A percentile compares a stretch with the other conserved stretches of the same genome.
Evolutionary conservation across 2,888 invertebrate species (phyloP).

Genomic region (Mycogona germanica): DNA sequence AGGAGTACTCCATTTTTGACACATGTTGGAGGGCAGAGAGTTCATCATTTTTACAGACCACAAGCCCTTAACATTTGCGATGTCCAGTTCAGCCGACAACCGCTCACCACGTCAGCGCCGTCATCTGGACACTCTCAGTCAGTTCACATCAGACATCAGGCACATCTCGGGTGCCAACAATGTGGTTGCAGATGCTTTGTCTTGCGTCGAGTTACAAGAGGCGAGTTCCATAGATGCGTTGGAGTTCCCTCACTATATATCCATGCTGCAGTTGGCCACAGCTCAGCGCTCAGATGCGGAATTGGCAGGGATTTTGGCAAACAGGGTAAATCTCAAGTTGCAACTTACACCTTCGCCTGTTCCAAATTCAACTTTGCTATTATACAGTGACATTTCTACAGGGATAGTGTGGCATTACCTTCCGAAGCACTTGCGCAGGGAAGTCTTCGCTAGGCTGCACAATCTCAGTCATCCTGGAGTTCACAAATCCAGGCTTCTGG

Average conservation of each 20-base stretch:
- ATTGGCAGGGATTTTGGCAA: no score
- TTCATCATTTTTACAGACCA: no score
- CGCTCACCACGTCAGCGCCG: slow-evolving; percentile 30
- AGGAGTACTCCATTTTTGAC: no score
- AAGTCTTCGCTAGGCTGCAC: background rate
- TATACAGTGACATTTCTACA: slow-evolving; percentile 6
- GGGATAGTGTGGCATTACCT: background rate
- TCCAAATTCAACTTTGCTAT: background rate
- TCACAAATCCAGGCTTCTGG: background rate
- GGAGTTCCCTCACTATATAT: no score
- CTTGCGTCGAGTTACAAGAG: background rate
- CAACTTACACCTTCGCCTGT: no score
- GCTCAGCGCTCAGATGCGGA: no score
- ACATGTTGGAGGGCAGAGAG: no score
- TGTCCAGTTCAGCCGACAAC: slow-evolving; percentile 26
- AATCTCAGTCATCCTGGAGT: background rate
- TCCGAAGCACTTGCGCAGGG: background rate
- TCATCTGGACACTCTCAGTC: slow-evolving; percentile 27
- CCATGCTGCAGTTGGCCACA: no score
- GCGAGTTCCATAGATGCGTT: no score
- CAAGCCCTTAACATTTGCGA: no score
- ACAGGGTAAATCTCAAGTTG: no score
- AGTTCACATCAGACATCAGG: slow-evolving; percentile 31
- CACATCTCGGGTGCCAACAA: slow-evolving; percentile 24
- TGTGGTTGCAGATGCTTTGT: background rate